Evolutionary conservation across 1,140 invertebrate genomes (phyloP), one percentile per base, ranked within the genome.

Genomic region (Rhagoletis zephyria): DNA sequence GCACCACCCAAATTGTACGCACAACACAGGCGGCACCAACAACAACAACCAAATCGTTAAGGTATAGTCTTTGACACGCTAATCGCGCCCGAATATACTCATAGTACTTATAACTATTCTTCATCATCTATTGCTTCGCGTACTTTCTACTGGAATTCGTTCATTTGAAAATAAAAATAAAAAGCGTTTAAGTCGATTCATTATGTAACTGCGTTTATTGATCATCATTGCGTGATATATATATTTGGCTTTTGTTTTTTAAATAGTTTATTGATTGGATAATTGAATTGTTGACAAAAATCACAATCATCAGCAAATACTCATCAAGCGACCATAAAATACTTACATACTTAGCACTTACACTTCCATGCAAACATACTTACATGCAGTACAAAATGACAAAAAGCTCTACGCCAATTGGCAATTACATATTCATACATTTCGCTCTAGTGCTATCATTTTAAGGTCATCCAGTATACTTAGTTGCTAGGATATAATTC

Each of bases 31-130:
- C 87, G 7, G 48, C 87, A 4, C 30, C 30, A 30, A 30, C 1
- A 30, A 87, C 87, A 56, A 30, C 87, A 87, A 59, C 86, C 2
- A 85, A 63, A 30, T 60, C 85, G 60, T 6, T 85, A 85, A 85
- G 85, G 85, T 85, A 81, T 81, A 81, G 74, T 81, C 48, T 81
- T n/a, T 56, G 48, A n/a, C 48, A 56, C 74, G 48, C 74, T 56
- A n/a, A 81, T 19, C 74, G 74, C 74, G 74, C 3, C n/a, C 4
- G 61, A 14, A 63, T 4, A 63, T 63, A 63, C 12, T 63, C 61
- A 14, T 30, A 30, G 30, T 81, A 4, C 5, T 51, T 12, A 19
- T 48, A 81, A n/a, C 40, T 16, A 42, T 30, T 30, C 30, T 30
- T 30, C 67, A 74, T 81, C 74, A 67, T 67, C 64, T n/a, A 81